Base-by-base conservation (phyloP, 2,888 invertebrate species). In the Coecobrya sp. region DNA sequence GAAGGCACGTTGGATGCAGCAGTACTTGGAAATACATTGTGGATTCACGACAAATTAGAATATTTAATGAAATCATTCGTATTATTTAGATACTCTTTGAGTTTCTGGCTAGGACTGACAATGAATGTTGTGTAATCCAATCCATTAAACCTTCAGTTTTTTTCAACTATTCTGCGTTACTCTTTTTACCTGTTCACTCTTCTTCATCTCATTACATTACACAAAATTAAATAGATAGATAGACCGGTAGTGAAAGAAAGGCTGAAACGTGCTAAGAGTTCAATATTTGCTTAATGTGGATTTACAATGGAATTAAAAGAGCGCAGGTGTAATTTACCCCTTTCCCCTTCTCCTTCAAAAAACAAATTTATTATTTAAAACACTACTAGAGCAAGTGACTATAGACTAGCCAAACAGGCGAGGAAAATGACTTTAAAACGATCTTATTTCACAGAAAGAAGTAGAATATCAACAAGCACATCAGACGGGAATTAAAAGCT, bases 41-140 rank as follows among this genome's bases (percentile, higher is more conserved):
- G 68, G 65, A 85, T 65, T 76, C 68, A 70, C 55, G 82, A 82
- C 82, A 89, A 89, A 89, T 89, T 89, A 89, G 68, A 89, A 89
- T 89, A 82, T 52, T 55, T 89, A 82, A 89, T 89, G 86, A 73
- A 76, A 73, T 86, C 70, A n/a, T 65, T 82, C 62, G 45, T 82
- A 55, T 36, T 2, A 36, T 82, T 82, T 27, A 82, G 82, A 59
- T 82, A 82, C 82, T 86, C 45, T 42, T 59, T 8, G 42, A 22
- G 76, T 19, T 22, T 22, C 76, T n/a, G 62, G 2, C 2, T 11
- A 62, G 22, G 22, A n/a, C n/a, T n/a, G n/a, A n/a, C n/a, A 16
- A 25, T 19, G 65, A 27, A 19, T 36, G 36, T 70, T 70, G 70
- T 70, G 70, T 70, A 70, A 70, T 70, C 70, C n/a, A 70, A 36